Percentiles rank a stretch among this genome's conserved stretches.
Evolutionary conservation across 2,113 vertebrate species (phyloP).

Genomic region (Rhinopomastus cyanomelas): DNA sequence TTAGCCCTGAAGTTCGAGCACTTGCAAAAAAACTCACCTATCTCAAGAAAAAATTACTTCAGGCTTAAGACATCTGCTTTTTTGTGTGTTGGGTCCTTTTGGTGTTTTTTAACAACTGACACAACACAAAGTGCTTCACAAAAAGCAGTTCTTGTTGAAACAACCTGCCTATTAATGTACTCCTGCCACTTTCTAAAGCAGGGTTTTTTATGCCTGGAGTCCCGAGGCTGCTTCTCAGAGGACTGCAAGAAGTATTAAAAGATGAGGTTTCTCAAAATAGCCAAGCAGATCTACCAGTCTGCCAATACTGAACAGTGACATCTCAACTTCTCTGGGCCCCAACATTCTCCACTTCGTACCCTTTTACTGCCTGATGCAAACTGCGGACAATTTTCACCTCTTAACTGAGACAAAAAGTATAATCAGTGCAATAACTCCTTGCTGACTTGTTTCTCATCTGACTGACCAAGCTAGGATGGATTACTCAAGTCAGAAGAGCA

Average conservation of each 20-base stretch:
- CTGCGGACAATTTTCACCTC: rapidly evolving
- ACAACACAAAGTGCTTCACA: background rate
- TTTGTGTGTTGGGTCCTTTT: too few species aligned
- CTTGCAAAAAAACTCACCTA: background rate
- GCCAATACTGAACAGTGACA: background rate
- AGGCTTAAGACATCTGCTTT: background rate
- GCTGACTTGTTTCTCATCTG: slow-evolving; percentile 37
- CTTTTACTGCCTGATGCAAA: background rate
- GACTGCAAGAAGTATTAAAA: background rate
- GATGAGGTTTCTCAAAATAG: background rate
- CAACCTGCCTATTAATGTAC: background rate
- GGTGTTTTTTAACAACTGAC: background rate
- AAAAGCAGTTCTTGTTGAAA: background rate
- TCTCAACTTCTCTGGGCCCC: background rate
- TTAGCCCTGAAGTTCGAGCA: background rate
- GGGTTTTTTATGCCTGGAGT: background rate
- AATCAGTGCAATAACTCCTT: background rate
- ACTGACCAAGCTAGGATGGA: background rate
- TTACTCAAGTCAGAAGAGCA: slow-evolving; percentile 31
- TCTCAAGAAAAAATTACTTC: background rate
- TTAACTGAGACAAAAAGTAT: background rate
- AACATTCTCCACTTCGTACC: background rate
- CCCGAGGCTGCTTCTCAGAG: background rate
- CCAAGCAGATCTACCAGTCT: background rate
- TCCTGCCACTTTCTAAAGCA: background rate